phyloP scores from a whole-genome alignment of 30 jellyfish, hydroid and myxozoan species.

The Aurelia coerulea region DNA sequence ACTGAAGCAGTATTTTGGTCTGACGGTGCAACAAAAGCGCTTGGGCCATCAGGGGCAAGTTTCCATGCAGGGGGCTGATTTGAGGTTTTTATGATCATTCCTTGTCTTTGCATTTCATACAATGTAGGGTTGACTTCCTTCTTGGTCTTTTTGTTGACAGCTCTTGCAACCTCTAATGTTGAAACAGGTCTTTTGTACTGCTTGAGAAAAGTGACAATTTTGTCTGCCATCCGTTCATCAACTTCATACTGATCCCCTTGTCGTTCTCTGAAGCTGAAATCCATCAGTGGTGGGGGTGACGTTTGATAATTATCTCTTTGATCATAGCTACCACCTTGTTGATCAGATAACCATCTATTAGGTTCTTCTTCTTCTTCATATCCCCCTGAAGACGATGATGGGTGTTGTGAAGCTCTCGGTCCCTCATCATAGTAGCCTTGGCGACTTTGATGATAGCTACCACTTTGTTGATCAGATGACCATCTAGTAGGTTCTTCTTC shows the following conservation, averaged over 20 bases:
- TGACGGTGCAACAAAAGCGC: not conserved
- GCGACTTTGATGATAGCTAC: not conserved
- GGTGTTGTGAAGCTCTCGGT: not conserved
- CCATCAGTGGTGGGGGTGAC: conserved; percentile 18
- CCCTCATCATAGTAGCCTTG: not conserved
- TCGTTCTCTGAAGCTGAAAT: not conserved
- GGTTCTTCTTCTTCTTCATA: not conserved
- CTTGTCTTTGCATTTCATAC: conserved; percentile 68
- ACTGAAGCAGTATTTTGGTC: not conserved
- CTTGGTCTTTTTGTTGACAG: conserved; percentile 38
- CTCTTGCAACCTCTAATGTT: conserved; percentile 77
- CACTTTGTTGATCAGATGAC: not conserved
- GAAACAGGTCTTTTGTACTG: conserved; percentile 77
- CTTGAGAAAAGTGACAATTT: conserved; percentile 39
- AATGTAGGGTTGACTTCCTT: conserved; percentile 59
- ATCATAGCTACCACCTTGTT: not conserved
- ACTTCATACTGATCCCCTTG: not conserved
- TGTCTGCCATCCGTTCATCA: conserved; percentile 36
- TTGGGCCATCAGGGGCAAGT: conserved; percentile 15
- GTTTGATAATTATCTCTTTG: not conserved
- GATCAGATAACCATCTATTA: not conserved
- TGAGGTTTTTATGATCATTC: conserved; percentile 45
- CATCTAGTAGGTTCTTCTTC: not conserved
- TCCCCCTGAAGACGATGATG: not conserved
- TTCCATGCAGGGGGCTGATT: conserved; percentile 80